Base-by-base conservation (phyloP, 2,113 vertebrate species). In the Circaetus cinerascens region DNA sequence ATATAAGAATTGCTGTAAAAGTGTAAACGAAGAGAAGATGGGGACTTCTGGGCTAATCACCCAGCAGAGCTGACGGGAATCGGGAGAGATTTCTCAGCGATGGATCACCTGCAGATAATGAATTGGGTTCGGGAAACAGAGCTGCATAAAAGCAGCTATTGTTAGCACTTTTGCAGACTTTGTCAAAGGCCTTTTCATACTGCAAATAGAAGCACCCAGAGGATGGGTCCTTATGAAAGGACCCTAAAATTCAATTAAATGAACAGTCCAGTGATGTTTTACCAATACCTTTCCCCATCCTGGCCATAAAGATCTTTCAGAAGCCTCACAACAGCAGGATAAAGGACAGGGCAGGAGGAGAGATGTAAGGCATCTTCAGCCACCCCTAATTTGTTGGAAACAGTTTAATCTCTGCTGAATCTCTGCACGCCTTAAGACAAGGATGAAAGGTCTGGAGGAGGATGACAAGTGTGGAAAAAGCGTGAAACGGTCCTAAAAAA, bases 261-360 rank as follows among this genome's bases (percentile, higher is more conserved):
- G 57, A 87, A 19, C 66, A 34, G n/a, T 7, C 51, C 88, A 12
- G 63, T 5, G 60, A 46, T 46, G 30, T 75, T 55, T 36, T 20
- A 6, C 41, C 1, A 0, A 14, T 48, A 30, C 32, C 73, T 90
- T 13, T 26, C 53, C 41, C 69, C 48, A 1, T 62, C 64, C 64
- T 10, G 79, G 40, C 50, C 2, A 0, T 64, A 26, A 51, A 20
- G 22, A 77, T 59, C 82, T 25, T 0, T 67, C 5, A 14, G 79
- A 10, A 79, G 74, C 32, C 34, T 60, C 0, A 17, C 25, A 4
- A 6, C 21, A 9, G 50, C 0, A 2, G 60, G 79, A 69, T 29
- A 8, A 36, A 32, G 30, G 59, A 46, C 2, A 2, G 60, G 43
- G 4, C 25, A 51, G n/a, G 62, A 80, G 68, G 25, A 18, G 50